Evolutionary conservation across 2,888 invertebrate genomes (phyloP).

Genomic region (Protula sp.): DNA sequence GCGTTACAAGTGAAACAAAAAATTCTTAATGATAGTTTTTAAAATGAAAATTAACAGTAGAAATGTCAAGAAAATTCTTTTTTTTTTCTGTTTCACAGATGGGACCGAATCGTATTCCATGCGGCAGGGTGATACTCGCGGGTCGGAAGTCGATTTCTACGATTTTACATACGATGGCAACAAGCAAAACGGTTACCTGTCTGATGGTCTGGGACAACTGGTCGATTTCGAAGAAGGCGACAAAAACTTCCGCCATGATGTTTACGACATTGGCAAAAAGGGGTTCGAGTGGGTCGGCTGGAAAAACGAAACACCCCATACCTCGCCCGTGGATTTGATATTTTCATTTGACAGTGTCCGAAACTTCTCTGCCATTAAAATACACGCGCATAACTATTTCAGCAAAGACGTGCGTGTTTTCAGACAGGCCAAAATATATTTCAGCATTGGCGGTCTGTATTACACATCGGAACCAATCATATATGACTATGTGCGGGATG

Average conservation of each 20-base stretch:
- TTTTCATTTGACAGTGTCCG: slow-evolving; percentile 84
- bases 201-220: slow-evolving; percentile 76
- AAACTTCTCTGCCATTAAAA: slow-evolving; percentile 75
- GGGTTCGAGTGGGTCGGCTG: slow-evolving; percentile 83
- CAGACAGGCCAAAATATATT: slow-evolving; percentile 71
- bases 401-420: slow-evolving; percentile 80
- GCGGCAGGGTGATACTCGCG: slow-evolving; percentile 79
- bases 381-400: slow-evolving; percentile 65
- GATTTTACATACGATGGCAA: slow-evolving; percentile 79
- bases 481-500: slow-evolving; percentile 64
- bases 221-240: slow-evolving; percentile 66
- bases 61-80: too few species aligned
- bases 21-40: too few species aligned
- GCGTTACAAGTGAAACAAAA: too few species aligned
- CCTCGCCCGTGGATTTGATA: slow-evolving; percentile 65
- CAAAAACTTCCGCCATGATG: slow-evolving; percentile 63
- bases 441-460: slow-evolving; percentile 69
- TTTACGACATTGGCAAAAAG: slow-evolving; percentile 55
- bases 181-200: slow-evolving; percentile 53
- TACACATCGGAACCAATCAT: slow-evolving; percentile 72
- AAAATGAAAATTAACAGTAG: too few species aligned
- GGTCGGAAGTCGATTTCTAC: slow-evolving; percentile 73
- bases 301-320: slow-evolving; percentile 55
- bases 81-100: slow-evolving; percentile 57
- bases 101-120: slow-evolving; percentile 80